These are phyloP conservation scores for Tapera naevia DNA, from an alignment of 2,797 vertebrate species.

Conservation along the genomic window DNA sequence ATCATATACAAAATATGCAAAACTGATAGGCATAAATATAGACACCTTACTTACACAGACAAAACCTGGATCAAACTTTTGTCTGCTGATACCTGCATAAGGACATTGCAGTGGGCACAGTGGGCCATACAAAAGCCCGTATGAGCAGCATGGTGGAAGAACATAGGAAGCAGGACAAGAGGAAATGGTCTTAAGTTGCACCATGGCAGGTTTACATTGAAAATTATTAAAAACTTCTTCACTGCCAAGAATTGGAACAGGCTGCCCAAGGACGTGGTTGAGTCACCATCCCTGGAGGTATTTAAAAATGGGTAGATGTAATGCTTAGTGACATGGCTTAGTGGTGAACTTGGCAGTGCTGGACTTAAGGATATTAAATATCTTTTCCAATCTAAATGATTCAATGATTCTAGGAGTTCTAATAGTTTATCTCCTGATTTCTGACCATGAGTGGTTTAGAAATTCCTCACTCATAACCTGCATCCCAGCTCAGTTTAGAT, in stretches of 20 bases:
- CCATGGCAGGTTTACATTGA: too few relatives aligned
- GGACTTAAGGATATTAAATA: too few relatives aligned
- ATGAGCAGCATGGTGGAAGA: not conserved
- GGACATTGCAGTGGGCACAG: not conserved
- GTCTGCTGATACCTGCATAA: not conserved
- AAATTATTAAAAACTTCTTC: too few relatives aligned
- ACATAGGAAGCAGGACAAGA: not conserved
- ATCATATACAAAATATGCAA: not conserved
- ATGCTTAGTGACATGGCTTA: too few relatives aligned
- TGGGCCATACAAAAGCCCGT: not conserved
- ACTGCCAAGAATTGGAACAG: too few relatives aligned
- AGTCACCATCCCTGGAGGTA: too few relatives aligned
- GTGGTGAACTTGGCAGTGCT: too few relatives aligned
- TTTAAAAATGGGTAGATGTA: too few relatives aligned
- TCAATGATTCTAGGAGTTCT: not conserved
- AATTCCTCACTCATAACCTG: not conserved
- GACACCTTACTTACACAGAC: not conserved
- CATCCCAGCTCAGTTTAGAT: not conserved
- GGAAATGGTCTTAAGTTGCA: too few relatives aligned
- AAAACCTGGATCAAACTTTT: not conserved
- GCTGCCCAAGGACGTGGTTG: too few relatives aligned
- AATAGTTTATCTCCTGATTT: not conserved
- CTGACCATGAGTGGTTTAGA: not conserved
- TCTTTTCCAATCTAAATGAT: too few relatives aligned
- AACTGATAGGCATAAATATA: not conserved